Conservation (phyloP, 1,140 invertebrate genomes). For the Ericerus pela region DNA sequence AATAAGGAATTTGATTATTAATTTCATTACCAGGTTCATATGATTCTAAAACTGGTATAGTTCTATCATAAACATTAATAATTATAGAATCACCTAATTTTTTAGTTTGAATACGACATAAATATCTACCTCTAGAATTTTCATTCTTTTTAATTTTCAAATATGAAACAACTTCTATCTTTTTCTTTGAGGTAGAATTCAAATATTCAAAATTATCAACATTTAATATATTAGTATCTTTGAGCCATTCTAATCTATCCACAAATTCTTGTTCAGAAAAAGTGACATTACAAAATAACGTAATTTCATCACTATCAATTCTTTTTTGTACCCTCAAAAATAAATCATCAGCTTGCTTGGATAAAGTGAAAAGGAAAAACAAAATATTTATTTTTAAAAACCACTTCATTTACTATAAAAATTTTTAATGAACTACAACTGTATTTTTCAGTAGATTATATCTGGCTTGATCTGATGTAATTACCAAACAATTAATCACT, state of each 20-base stretch:
- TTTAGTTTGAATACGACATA: slow-evolving; percentile 13
- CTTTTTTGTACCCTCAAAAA: slow-evolving; percentile 13
- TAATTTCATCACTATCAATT: slow-evolving; percentile 9
- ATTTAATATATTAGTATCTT: slow-evolving; percentile 14
- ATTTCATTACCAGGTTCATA: too few species aligned
- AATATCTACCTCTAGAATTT: slow-evolving; percentile 12
- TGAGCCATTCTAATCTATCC: slow-evolving; percentile 13
- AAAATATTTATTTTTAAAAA: slow-evolving; percentile 3
- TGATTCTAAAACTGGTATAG: slow-evolving; percentile 10
- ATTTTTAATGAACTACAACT: slow-evolving; percentile 1
- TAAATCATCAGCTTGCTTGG: slow-evolving; percentile 12
- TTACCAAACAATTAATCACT: slow-evolving; percentile 10
- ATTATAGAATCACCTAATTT: slow-evolving; percentile 9
- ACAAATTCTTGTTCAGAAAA: slow-evolving; percentile 14
- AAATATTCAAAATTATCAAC: slow-evolving; percentile 11
- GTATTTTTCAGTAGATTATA: slow-evolving; percentile 9
- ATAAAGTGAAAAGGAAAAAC: slow-evolving; percentile 13
- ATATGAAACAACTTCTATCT: slow-evolving; percentile 13
- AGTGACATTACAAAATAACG: too few species aligned
- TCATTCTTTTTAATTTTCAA: slow-evolving; percentile 13
- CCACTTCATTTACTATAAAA: slow-evolving; percentile 8
- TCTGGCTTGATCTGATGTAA: slow-evolving; percentile 12
- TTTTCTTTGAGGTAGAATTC: slow-evolving; percentile 11
- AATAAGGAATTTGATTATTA: slow-evolving; percentile 14
- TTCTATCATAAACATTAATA: slow-evolving; percentile 7